Percentiles rank a stretch among this genome's conserved stretches.
Conservation (phyloP, 2,797 vertebrate species). For the Artibeus lituratus region DNA sequence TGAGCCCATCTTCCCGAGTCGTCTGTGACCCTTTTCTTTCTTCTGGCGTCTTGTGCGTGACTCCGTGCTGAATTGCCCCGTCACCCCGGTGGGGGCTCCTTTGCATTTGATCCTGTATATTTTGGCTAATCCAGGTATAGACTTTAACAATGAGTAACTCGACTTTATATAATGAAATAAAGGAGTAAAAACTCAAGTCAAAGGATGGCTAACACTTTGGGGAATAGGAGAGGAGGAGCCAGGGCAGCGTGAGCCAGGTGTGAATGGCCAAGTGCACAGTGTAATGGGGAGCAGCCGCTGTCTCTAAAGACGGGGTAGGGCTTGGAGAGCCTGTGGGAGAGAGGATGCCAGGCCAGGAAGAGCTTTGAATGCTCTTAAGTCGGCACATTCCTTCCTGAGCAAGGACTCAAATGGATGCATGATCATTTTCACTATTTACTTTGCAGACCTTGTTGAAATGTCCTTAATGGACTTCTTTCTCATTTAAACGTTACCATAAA, state of each 20-base stretch:
- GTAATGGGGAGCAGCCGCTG: accelerated
- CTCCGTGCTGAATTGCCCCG: accelerated
- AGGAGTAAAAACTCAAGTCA: not conserved
- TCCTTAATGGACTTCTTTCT: not conserved
- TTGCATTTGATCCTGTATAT: not conserved
- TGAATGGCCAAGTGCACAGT: not conserved
- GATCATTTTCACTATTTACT: not conserved
- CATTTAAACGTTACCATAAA: not conserved
- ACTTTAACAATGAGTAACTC: not conserved
- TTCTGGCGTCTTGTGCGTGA: accelerated
- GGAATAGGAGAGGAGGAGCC: not conserved
- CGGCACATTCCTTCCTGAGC: not conserved
- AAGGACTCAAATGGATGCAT: accelerated
- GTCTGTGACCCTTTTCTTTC: too few relatives aligned
- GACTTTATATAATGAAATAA: not conserved
- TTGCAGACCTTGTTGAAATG: not conserved
- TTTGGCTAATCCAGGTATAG: too few relatives aligned
- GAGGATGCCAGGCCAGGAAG: accelerated
- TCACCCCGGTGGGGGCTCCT: not conserved
- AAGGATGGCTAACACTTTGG: not conserved
- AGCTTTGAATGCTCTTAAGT: not conserved
- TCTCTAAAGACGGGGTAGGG: not conserved
- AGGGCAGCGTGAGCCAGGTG: not conserved
- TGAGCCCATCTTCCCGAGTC: accelerated
- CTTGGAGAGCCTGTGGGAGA: accelerated